These are phyloP conservation scores for Neodiprion pinetum DNA, from an alignment of 1,140 invertebrate species.

Conservation along the genomic window DNA sequence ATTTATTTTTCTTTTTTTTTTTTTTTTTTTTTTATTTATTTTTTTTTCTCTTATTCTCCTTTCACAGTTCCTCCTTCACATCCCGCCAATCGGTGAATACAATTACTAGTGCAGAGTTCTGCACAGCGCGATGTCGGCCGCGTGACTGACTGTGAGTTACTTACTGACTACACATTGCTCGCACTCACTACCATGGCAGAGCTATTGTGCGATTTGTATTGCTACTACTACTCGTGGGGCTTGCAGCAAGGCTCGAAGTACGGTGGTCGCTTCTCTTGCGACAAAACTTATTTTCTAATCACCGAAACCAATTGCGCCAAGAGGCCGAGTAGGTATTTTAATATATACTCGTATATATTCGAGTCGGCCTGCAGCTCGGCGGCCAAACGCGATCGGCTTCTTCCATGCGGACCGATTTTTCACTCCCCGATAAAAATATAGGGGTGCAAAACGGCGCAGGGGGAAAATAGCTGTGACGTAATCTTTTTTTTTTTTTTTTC, in stretches of 20 bases:
- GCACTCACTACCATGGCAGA: slow-evolving; percentile 26
- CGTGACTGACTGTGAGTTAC: slow-evolving; percentile 32
- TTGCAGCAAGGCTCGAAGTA: slow-evolving; percentile 17
- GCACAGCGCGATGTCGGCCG: slow-evolving; percentile 39
- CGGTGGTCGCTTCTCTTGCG: neutral
- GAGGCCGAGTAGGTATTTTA: too few species aligned
- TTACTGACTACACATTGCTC: slow-evolving; percentile 12
- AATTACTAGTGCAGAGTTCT: slow-evolving; percentile 20
- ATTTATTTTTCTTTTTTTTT: neutral
- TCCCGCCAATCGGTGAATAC: neutral
- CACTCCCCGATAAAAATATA: too few species aligned
- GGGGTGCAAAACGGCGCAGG: too few species aligned
- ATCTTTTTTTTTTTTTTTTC: too few species aligned
- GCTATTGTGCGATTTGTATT: slow-evolving; percentile 39
- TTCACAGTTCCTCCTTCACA: neutral
- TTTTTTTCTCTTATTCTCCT: neutral
- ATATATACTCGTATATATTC: too few species aligned
- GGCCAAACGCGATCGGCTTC: too few species aligned
- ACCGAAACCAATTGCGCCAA: slow-evolving; percentile 31
- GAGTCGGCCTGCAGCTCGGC: too few species aligned
- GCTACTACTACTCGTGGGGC: slow-evolving; percentile 20
- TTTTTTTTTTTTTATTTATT: neutral
- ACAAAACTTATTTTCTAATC: slow-evolving; percentile 19
- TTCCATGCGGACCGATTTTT: too few species aligned
- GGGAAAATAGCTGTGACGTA: too few species aligned